A percentile compares a stretch with the other conserved stretches of the same genome.
phyloP scores from a whole-genome alignment of 2,113 vertebrate species.

The Dipodomys spectabilis region DNA sequence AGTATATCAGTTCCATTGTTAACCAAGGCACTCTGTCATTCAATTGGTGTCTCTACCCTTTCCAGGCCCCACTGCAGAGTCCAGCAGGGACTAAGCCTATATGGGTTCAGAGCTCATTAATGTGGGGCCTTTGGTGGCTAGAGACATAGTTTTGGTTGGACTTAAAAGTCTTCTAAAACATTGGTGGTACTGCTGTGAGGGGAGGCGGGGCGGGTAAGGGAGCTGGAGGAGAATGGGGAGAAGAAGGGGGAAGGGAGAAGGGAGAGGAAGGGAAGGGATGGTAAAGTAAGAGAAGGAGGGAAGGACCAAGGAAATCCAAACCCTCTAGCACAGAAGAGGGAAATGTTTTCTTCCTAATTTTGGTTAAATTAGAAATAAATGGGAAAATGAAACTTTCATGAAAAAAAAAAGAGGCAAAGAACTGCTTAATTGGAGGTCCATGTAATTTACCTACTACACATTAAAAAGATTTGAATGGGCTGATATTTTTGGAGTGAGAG shows the following conservation, averaged over 20 bases:
- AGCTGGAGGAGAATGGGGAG: too few relatives aligned
- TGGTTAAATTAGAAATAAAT: background rate
- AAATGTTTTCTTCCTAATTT: slow-evolving; percentile 33
- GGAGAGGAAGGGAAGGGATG: too few relatives aligned
- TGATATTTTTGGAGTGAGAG: background rate
- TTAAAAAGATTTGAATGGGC: slow-evolving; percentile 20
- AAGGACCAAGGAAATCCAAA: background rate
- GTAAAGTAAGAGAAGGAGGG: too few relatives aligned
- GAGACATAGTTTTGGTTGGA: slow-evolving; percentile 2
- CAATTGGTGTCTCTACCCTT: background rate
- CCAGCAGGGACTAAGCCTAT: background rate
- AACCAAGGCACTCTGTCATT: slow-evolving; percentile 11
- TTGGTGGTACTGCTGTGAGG: background rate
- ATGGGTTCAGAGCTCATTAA: slow-evolving; percentile 15
- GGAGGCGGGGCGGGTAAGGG: too few relatives aligned
- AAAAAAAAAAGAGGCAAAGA: slow-evolving; percentile 32
- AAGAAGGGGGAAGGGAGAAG: too few relatives aligned
- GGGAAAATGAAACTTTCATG: background rate
- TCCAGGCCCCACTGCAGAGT: background rate
- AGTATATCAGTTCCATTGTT: background rate
- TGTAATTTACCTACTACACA: background rate
- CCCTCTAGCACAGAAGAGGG: background rate
- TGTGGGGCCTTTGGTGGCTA: background rate
- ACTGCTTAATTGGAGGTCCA: slow-evolving; percentile 3
- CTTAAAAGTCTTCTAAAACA: slow-evolving; percentile 27